Evolutionary conservation across 2,113 vertebrate genomes (phyloP).

Genomic region (Pseudorhombus dupliciocellatus): DNA sequence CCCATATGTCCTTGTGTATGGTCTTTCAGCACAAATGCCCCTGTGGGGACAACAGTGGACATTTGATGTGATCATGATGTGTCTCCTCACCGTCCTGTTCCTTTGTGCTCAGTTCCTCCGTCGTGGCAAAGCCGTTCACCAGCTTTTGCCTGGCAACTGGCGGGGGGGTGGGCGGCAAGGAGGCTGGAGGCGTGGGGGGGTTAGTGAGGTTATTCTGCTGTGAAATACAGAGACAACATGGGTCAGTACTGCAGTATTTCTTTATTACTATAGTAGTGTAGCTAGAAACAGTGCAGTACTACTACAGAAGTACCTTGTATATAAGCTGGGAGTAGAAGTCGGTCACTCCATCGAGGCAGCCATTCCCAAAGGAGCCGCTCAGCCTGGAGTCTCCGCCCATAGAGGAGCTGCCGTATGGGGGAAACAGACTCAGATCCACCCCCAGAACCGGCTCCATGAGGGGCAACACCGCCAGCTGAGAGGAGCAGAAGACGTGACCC

Average conservation of each 20-base stretch:
- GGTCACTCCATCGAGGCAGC: conserved; percentile 89
- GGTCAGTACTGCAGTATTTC: not conserved
- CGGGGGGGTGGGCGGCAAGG: conserved; percentile 95
- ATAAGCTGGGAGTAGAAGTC: conserved; percentile 98
- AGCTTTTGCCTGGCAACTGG: conserved; percentile 92
- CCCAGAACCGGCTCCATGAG: conserved; percentile 95
- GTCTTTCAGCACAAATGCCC: no score
- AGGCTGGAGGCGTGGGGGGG: conserved; percentile 96
- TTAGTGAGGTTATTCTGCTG: conserved; percentile 98
- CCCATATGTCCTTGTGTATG: no score
- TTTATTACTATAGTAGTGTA: not conserved
- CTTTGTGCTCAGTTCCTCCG: conserved; percentile 90
- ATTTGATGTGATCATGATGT: no score
- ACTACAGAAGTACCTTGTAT: conserved; percentile 79
- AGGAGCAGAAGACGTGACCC: not conserved
- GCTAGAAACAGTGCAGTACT: no score
- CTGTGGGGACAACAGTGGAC: no score
- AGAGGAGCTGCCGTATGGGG: conserved; percentile 90
- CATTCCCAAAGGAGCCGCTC: conserved; percentile 92
- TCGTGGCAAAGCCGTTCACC: conserved; percentile 92
- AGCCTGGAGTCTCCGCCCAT: conserved; percentile 88
- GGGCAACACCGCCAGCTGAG: conserved; percentile 91
- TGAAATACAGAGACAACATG: not conserved
- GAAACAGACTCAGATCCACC: conserved; percentile 92
- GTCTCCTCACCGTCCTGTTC: conserved; percentile 83